Percentiles rank a stretch among this genome's conserved stretches.
Evolutionary conservation across 2,113 vertebrate species (phyloP).

Genomic region (Hirundichthys speculiger): DNA sequence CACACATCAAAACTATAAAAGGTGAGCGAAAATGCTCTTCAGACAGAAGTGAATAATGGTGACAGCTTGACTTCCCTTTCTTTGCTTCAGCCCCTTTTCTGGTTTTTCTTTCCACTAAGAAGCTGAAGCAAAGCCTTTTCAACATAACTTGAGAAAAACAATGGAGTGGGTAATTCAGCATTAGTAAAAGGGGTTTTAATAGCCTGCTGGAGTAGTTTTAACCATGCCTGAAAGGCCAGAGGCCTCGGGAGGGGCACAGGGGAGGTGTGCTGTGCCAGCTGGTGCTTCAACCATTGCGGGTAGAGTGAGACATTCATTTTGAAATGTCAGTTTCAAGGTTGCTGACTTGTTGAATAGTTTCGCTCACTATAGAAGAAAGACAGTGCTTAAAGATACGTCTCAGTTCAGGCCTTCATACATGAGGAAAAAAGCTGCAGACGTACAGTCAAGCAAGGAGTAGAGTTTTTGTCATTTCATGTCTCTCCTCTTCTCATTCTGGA

Average conservation of each 20-base stretch:
- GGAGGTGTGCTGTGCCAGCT: slow-evolving; percentile 48
- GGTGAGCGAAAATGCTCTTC: slow-evolving; percentile 31
- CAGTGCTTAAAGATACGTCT: background rate
- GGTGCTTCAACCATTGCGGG: slow-evolving; percentile 22
- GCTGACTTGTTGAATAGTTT: slow-evolving; percentile 5
- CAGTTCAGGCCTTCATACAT: background rate
- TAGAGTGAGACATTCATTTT: slow-evolving; percentile 6
- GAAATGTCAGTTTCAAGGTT: background rate
- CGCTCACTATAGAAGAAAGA: background rate
- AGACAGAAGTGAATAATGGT: slow-evolving; percentile 4
- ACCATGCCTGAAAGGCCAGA: slow-evolving; percentile 46
- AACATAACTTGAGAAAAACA: slow-evolving; percentile 46
- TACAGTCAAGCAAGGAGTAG: background rate
- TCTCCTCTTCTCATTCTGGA: slow-evolving; percentile 24
- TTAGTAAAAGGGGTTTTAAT: slow-evolving; percentile 58
- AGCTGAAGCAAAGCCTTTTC: slow-evolving; percentile 31
- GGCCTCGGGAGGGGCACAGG: slow-evolving; percentile 22
- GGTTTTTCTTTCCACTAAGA: slow-evolving; percentile 31
- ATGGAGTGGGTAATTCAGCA: slow-evolving; percentile 57
- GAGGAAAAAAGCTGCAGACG: background rate
- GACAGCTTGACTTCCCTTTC: slow-evolving; percentile 56
- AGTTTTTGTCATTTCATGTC: slow-evolving; percentile 27
- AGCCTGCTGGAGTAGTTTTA: slow-evolving; percentile 44
- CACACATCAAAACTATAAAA: slow-evolving; percentile 11
- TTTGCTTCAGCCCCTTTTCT: slow-evolving; percentile 19